Base-by-base conservation (phyloP, 1,140 invertebrate genomes). In the Aphaenogaster rudis region DNA sequence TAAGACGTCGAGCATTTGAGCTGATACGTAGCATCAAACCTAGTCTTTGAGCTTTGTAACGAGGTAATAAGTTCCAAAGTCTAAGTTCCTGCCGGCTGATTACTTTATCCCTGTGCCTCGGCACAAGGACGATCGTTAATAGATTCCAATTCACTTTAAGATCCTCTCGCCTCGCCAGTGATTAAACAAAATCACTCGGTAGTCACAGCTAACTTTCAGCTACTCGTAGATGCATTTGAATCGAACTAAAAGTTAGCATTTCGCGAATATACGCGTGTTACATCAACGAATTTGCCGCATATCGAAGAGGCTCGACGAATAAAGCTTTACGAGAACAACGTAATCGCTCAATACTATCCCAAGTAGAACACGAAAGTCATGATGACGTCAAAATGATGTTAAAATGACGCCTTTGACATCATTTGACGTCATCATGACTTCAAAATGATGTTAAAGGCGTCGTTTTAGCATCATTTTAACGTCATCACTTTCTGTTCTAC, bases 271-370 rank as follows among this genome's bases (percentile, higher is more conserved):
- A 76, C 36, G 13, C 48, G 33, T 69, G 77, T 61, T 54, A 66
- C 81, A 54, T 88, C 63, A 80, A 1, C 21, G 48, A 15, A 90
- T 86, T 61, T 61, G 69, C 76, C 84, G 57, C 67, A 42, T 28
- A 39, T 11, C 33, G 63, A 77, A 59, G n/a, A 36, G 66, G 67
- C 48, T 87, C 28, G 71, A 90, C 77, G 82, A 86, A 76, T 54
- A n/a, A 76, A 28, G 6, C 13, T 63, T 28, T 17, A 28, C 39
- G 61, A 28, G 76, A 71, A 87, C n/a, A 7, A 28, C 21, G 63
- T 50, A 79, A 33, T n/a, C 15, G 21, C 4, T 28, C 11, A 42
- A 69, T 77, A 63, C 50, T 63, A 82, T 28, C 28, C 28, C 28
- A 28, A 28, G 28, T 28, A 28, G 28, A 28, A 28, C 28, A 28